A percentile compares a stretch with the other conserved stretches of the same genome.
These are phyloP conservation scores for Podargus strigoides DNA, from an alignment of 2,797 vertebrate genomes.

Conservation along the genomic window DNA sequence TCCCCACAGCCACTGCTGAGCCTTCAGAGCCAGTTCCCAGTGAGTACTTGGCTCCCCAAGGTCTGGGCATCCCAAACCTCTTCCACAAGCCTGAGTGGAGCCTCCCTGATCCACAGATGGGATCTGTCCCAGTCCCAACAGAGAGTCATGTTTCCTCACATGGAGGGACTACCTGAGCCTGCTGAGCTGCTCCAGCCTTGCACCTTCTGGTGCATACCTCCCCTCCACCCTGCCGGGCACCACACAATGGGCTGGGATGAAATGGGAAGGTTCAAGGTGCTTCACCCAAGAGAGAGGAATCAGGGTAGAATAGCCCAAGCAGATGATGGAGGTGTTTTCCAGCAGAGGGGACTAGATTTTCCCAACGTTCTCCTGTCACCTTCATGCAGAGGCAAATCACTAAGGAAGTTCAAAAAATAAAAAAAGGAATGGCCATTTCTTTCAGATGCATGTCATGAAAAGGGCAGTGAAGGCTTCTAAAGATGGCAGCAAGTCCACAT, in stretches of 20 bases:
- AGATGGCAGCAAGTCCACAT: not conserved
- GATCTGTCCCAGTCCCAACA: not conserved
- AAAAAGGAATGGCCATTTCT: not conserved
- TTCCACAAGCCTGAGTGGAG: not conserved
- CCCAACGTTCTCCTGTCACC: rapidly evolving
- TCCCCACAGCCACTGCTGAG: not conserved
- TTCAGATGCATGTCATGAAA: not conserved
- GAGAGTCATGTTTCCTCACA: not conserved
- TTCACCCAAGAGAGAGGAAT: not conserved
- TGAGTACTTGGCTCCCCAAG: not conserved
- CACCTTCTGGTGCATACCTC: not conserved
- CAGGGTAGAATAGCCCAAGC: not conserved
- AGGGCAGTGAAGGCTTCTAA: not conserved
- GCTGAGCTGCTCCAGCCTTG: not conserved
- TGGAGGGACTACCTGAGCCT: not conserved
- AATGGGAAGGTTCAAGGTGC: not conserved
- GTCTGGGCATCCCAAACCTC: not conserved
- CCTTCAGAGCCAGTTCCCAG: not conserved
- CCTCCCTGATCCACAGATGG: not conserved
- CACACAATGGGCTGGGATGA: rapidly evolving
- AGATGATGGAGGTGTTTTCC: not conserved
- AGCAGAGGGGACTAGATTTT: not conserved
- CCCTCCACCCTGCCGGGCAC: not conserved
- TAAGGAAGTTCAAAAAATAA: not conserved
- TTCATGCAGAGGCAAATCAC: not conserved